Base-by-base conservation (phyloP, 2,888 invertebrate genomes). In the Minunthozetes semirufus region DNA sequence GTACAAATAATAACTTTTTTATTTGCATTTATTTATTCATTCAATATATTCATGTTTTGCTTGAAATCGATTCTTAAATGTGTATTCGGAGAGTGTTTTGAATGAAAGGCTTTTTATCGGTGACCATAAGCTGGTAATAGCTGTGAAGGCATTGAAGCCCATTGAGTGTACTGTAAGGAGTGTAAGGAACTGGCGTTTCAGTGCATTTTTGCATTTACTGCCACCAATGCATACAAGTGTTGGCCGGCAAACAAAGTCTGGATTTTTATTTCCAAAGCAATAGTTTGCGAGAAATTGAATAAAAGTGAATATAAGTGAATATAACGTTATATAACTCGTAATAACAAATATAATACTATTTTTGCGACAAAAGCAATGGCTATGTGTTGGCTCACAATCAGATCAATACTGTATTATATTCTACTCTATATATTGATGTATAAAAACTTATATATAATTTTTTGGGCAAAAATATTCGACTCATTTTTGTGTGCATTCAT, bases 121-220 rank as follows among this genome's bases (percentile, higher is more conserved):
- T 63, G 63, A 63, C 63, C 63, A 63, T 63, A 63, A 63, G 63
- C 38, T 29, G 38, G 63, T 63, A 63, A 63, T 63, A 42, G 63
- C 63, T 33, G 22, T 29, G 25, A 59, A 27, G 27, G 27, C 25
- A 63, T 33, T 38, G 33, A 33, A 63, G 29, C n/a, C 63, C n/a
- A 63, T 63, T 38, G 27, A 61, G 17, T 61, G 29, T 8, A 61
- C 15, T 42, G 50, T 50, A 50, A 50, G 50, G 15, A 13, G 6
- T 61, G 8, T 61, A 15, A 61, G 5, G 63, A 27, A 29, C 25
- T 29, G 22, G 33, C 3, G 8, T 8, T 33, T 8, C 33, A n/a
- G n/a, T n/a, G n/a, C 33, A 33, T 29, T 63, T 38, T 33, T 29
- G 33, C 63, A 38, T 63, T 63, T 63, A 29, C 8, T 42, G n/a